Percentiles rank a stretch among this genome's conserved stretches.
Evolutionary conservation across 2,888 invertebrate species (phyloP).

Genomic region (Leptopilina myrica): DNA sequence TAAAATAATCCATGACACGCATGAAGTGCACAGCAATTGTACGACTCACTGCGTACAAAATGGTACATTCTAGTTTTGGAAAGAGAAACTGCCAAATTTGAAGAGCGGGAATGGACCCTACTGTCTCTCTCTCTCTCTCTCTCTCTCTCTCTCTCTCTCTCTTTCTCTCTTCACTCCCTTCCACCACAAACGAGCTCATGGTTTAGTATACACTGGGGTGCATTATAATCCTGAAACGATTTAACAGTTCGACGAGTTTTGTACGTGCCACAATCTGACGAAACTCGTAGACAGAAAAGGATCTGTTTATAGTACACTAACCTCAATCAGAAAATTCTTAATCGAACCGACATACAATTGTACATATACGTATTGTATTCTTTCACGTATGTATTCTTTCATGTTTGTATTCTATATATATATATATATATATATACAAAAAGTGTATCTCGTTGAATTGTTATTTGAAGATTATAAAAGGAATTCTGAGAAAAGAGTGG

Average conservation of each 20-base stretch:
- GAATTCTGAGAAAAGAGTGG: background rate
- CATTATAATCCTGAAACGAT: slow-evolving; percentile 56
- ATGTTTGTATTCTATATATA: too few relatives aligned
- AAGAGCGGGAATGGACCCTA: background rate
- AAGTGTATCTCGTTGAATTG: background rate
- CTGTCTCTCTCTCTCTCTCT: too few relatives aligned
- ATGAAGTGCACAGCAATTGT: slow-evolving; percentile 53
- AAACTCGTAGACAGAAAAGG: slow-evolving; percentile 16
- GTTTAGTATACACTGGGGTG: slow-evolving; percentile 51
- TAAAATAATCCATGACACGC: slow-evolving; percentile 44
- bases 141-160: too few relatives aligned
- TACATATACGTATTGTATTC: too few relatives aligned
- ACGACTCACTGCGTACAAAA: slow-evolving; percentile 54
- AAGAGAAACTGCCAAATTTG: slow-evolving; percentile 50
- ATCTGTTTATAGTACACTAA: slow-evolving; percentile 9
- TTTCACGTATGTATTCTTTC: too few relatives aligned
- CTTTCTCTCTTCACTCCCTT: too few relatives aligned
- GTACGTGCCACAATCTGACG: slow-evolving; percentile 32
- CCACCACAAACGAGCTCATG: slow-evolving; percentile 50
- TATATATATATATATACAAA: too few relatives aligned
- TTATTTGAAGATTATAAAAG: slow-evolving; percentile 15
- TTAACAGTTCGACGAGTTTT: slow-evolving; percentile 47
- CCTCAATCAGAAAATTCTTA: slow-evolving; percentile 30
- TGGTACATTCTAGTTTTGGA: slow-evolving; percentile 25
- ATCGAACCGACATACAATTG: slow-evolving; percentile 18